phyloP scores from a whole-genome alignment of 2,113 vertebrate genomes.

The Ramphastos sulfuratus region DNA sequence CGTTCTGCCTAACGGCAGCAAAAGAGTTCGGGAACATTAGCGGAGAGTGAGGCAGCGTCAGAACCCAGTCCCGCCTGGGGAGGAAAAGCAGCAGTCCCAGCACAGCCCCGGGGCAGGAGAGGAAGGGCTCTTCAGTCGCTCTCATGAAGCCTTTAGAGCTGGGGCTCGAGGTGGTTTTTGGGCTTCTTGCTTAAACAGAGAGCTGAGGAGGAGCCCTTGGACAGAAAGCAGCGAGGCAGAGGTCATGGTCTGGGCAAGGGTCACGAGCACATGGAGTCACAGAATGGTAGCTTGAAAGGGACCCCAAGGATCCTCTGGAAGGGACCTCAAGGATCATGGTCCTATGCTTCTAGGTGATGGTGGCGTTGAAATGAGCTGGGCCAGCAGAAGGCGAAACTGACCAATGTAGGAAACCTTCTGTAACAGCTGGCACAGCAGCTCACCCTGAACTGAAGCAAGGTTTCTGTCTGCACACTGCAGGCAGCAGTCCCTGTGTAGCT shows the following conservation, averaged over 20 bases:
- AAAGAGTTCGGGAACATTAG: constrained; percentile 42
- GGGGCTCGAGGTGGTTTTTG: background rate
- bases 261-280: too few species aligned
- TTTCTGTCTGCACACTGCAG: too few species aligned
- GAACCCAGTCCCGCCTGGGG: constrained; percentile 3
- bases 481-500: too few species aligned
- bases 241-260: fast-evolving
- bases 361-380: too few species aligned
- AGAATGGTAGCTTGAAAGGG: too few species aligned
- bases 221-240: background rate
- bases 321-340: too few species aligned
- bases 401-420: too few species aligned
- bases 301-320: too few species aligned
- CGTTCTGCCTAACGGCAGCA: constrained; percentile 55
- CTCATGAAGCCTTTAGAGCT: constrained; percentile 30
- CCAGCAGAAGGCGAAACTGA: too few species aligned
- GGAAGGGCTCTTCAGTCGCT: constrained; percentile 24
- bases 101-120: constrained; percentile 5
- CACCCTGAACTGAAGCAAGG: too few species aligned
- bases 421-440: too few species aligned
- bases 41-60: constrained; percentile 57
- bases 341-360: too few species aligned
- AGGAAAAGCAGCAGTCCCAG: constrained; percentile 20
- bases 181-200: background rate
- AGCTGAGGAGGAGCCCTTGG: background rate